Base-by-base conservation (phyloP, 2,113 vertebrate genomes). In the Dicentrarchus labrax region DNA sequence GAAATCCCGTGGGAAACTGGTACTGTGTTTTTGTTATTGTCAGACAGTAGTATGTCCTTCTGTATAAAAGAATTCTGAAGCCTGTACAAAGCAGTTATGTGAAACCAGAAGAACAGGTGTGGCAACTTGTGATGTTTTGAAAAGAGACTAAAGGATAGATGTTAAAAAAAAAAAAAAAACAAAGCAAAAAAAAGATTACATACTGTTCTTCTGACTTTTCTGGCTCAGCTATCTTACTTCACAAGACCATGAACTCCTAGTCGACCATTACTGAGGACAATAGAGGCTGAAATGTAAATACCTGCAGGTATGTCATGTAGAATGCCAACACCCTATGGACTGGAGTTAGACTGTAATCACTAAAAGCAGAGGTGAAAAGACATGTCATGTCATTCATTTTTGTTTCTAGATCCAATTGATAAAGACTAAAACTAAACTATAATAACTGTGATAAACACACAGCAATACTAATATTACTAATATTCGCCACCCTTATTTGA, bases 61-160 rank as follows among this genome's bases (percentile, higher is more conserved):
- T 45, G 38, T 4, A 16, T 16, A 53, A 30, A 24, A 5, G 39
- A 19, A 38, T 0, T 30, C 2, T 30, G 30, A 30, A 38, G 39
- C 1, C 5, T 8, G 0, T 15, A 21, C 8, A 0, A 1, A 39
- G 45, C 7, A 51, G 24, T 76, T 72, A 54, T 0, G 4, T 69
- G 38, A 54, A 82, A 86, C 85, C 64, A 60, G 91, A 48, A 53
- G 59, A 89, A 88, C 88, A 59, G 72, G 90, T 83, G 41, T 24
- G 13, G 43, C 65, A 12, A 24, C 66, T 22, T n/a, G 47, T 47
- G 6, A 61, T 75, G 43, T 75, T 22, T 5, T 36, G 13, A 50
- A 1, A 22, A 15, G 2, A 71, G 8, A 78, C 36, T 76, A 62
- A 50, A 70, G 17, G 4, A 30, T 30, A 30, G 30, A 30, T 30